Evolutionary conservation across 2,888 invertebrate genomes (phyloP), one percentile per base, ranked within the genome.

Genomic region (Mythimna vitellina): DNA sequence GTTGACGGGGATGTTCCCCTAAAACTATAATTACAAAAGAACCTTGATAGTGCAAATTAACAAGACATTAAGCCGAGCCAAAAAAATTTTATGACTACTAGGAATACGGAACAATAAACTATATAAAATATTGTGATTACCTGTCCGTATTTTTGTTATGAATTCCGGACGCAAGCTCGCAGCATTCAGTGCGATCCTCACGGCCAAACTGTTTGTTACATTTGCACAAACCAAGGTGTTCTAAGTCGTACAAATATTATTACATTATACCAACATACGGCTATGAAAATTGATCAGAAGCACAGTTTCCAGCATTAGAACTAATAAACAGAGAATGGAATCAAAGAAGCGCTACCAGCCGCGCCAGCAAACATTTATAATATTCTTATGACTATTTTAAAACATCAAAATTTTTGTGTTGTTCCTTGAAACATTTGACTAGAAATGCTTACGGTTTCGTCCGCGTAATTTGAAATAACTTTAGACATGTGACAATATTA

Each of bases 381-480:
- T 20, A 17, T 20, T 14, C 46, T 46, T 20, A 46, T 6, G 6
- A 46, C 12, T 77, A 68, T 54, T 46, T n/a, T 32, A 51, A 12
- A 49, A 56, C 51, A 62, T 51, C 12, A 29, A 69, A n/a, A 25
- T 62, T 20, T 51, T 4, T 54, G 63, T 65, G 76, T 32, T 32
- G 22, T 66, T 66, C 12, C 35, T 66, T 56, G 22, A 51, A 51
- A 76, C 35, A 66, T 57, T 81, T 81, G 76, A 76, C 81, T 76
- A 76, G 77, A 76, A 76, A 76, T 81, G 69, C 51, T 49, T 67
- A 63, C 76, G 77, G 61, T 49, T 61, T 65, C 64, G 17, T 53
- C 70, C 64, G 46, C 57, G 63, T 70, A 77, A 65, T 49, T 61
- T 62, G 49, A 20, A 78, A 70, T 60, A 38, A 57, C 49, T 75